Evolutionary conservation across 1,140 invertebrate species (phyloP), one percentile per base, ranked within the genome.

Genomic region (Carposina sasakii): DNA sequence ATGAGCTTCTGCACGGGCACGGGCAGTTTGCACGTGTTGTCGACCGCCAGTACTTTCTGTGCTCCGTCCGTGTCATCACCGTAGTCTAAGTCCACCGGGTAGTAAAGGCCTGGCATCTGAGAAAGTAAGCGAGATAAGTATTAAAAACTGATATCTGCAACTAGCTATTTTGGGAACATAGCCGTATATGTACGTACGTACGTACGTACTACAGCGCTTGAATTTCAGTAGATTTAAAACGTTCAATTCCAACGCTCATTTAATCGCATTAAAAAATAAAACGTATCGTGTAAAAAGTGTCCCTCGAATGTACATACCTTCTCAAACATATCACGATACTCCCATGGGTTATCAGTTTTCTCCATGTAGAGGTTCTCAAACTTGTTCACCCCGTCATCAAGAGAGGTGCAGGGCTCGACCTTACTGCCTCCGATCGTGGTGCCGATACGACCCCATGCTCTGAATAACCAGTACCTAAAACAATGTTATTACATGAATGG

Each of bases 391-490:
- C 94, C 94, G 1, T 90, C 85, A 0, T 89, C 33, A 8, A 91
- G 54, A 0, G 68, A 63, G 1, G 12, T 9, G 56, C 87, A 89
- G 0, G 81, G 58, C 31, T 97, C 93, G 0, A 93, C 52, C 76
- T 96, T 97, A 20, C 87, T 90, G 9, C 90, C 90, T 8, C 96
- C 97, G 63, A 98, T 95, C 0, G 90, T 93, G 0, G 97, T 99
- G 6, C 98, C 97, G 63, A 98, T 96, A 55, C 98, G 88, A 15
- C 98, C 98, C 98, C 98, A 99, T 0, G 95, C 89, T 21, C 94
- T 88, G 74, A 96, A 98, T 9, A 98, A 58, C 90, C 91, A 96
- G 76, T 89, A 96, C 46, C 91, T 93, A 55, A 54, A 52, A 57
- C 26, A 31, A 56, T 41, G 31, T 30, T n/a, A n/a, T n/a, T n/a